Evolutionary conservation across 2,113 vertebrate species (phyloP).

Genomic region (Arothron firmamentum): DNA sequence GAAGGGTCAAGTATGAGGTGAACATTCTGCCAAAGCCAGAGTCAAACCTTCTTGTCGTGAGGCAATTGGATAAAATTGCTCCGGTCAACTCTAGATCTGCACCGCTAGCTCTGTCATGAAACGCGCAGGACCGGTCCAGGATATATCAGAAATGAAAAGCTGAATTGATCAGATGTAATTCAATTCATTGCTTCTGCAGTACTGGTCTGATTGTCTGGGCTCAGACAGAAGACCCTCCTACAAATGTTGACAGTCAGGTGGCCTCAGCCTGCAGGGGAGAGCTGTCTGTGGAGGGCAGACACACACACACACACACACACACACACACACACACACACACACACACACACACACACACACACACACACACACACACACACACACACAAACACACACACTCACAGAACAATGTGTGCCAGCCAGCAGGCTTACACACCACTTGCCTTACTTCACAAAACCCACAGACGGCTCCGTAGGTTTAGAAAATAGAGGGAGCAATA

Average conservation of each 20-base stretch:
- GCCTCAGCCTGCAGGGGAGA: slow-evolving; percentile 50
- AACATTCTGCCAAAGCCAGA: no score
- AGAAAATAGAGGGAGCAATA: not conserved
- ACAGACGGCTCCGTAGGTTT: slow-evolving; percentile 14
- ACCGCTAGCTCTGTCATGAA: no score
- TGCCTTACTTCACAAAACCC: slow-evolving; percentile 31
- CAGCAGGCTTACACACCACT: slow-evolving; percentile 20
- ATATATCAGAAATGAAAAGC: not conserved
- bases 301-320: slow-evolving; percentile 29
- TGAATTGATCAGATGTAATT: slow-evolving; percentile 33
- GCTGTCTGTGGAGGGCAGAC: slow-evolving; percentile 58
- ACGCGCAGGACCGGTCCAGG: not conserved
- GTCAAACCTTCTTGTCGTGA: no score
- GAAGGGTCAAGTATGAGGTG: no score
- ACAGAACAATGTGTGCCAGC: slow-evolving; percentile 41
- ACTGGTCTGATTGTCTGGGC: slow-evolving; percentile 45
- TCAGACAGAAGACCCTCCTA: slow-evolving; percentile 44
- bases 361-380: slow-evolving; percentile 42
- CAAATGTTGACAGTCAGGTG: slow-evolving; percentile 51
- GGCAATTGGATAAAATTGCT: no score
- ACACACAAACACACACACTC: not conserved
- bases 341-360: slow-evolving; percentile 23
- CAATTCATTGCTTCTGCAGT: slow-evolving; percentile 49
- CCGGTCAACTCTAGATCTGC: no score
- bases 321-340: not conserved